Conservation (phyloP, 1,140 invertebrate species). For the Drosophila parvula region DNA sequence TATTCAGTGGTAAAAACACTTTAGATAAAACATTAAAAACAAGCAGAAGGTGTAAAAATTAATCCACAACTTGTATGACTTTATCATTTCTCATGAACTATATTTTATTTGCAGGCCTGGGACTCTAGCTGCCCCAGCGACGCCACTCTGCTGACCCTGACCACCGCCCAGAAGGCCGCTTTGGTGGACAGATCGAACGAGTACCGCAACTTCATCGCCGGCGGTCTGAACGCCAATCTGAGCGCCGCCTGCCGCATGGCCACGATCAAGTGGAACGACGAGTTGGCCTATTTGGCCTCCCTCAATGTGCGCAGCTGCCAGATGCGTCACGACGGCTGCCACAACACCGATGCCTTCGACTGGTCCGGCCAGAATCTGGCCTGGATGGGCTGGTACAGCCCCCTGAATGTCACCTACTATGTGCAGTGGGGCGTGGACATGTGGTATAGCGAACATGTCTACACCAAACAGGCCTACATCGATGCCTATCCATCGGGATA, state of each 20-base stretch:
- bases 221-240: slow-evolving; percentile 49
- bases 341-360: slow-evolving; percentile 65
- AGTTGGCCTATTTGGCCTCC: slow-evolving; percentile 66
- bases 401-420: slow-evolving; percentile 34
- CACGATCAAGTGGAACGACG: slow-evolving; percentile 75
- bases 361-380: slow-evolving; percentile 79
- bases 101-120: slow-evolving; percentile 38
- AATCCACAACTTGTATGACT: background rate
- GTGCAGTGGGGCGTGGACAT: slow-evolving; percentile 43
- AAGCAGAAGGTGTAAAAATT: background rate
- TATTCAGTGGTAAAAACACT: background rate
- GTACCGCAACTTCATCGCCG: slow-evolving; percentile 67
- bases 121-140: slow-evolving; percentile 54
- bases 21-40: background rate
- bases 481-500: slow-evolving; percentile 58
- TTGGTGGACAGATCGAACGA: slow-evolving; percentile 55
- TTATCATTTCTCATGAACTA: background rate
- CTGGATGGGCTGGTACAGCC: slow-evolving; percentile 55
- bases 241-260: slow-evolving; percentile 72
- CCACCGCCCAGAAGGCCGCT: slow-evolving; percentile 29
- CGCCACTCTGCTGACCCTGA: slow-evolving; percentile 37
- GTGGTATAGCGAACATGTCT: slow-evolving; percentile 60
- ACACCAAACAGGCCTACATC: slow-evolving; percentile 56
- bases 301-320: slow-evolving; percentile 69
- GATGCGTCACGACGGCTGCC: slow-evolving; percentile 72